Conservation (phyloP, 2,888 invertebrate species). For the Falcaria lacertinaria region DNA sequence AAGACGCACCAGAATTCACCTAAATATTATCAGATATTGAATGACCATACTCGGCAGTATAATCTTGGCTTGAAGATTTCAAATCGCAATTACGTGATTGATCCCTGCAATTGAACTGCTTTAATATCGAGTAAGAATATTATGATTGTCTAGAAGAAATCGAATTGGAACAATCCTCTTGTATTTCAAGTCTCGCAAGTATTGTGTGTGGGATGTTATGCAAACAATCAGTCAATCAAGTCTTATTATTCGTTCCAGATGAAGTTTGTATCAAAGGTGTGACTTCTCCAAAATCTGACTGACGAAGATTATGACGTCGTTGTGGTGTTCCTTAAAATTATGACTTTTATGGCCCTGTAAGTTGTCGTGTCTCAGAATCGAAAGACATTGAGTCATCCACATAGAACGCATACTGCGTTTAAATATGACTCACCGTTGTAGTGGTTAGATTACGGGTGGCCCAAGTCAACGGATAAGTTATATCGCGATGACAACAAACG, state of each 20-base stretch:
- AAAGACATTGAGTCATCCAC: slow-evolving; percentile 49
- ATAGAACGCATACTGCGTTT: slow-evolving; percentile 47
- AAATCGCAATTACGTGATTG: no score
- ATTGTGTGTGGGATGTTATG: background rate
- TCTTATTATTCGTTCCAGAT: no score
- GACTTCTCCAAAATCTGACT: no score
- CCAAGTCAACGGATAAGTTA: background rate
- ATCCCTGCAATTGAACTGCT: no score
- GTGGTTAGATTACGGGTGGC: background rate
- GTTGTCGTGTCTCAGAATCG: slow-evolving; percentile 27
- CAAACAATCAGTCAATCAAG: background rate
- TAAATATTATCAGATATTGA: no score
- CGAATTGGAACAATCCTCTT: background rate
- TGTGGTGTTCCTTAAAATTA: no score
- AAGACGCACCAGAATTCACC: no score
- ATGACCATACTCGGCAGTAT: no score
- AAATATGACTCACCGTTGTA: slow-evolving; percentile 30
- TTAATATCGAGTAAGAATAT: background rate
- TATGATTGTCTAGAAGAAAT: background rate
- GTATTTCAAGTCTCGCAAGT: background rate
- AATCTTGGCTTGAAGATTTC: no score
- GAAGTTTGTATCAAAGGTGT: no score
- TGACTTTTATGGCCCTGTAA: background rate
- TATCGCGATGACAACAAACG: background rate
- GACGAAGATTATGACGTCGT: no score